Percentiles rank a stretch among this genome's conserved stretches.
Conservation (phyloP, 1,140 invertebrate genomes). For the Drosophila pruinosa region DNA sequence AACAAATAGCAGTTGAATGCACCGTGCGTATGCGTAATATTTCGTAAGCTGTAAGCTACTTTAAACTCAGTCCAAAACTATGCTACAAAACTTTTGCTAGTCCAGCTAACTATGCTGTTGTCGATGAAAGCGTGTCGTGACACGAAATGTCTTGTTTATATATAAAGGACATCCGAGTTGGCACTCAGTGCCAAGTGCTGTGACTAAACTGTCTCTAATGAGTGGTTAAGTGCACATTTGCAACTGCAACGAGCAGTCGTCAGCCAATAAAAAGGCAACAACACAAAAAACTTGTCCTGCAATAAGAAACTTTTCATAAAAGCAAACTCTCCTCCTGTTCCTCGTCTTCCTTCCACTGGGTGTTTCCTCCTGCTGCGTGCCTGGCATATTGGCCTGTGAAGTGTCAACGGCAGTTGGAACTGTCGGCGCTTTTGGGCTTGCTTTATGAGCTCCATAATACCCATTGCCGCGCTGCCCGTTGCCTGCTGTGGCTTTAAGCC, state of each 20-base stretch:
- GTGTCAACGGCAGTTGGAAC: slow-evolving; percentile 74
- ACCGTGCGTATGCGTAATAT: slow-evolving; percentile 48
- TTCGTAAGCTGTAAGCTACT: slow-evolving; percentile 54
- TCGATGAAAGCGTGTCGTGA: background rate
- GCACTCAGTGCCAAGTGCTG: background rate
- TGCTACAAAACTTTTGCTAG: background rate
- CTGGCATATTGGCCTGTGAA: slow-evolving; percentile 73
- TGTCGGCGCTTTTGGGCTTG: slow-evolving; percentile 55
- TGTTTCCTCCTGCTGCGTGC: slow-evolving; percentile 46
- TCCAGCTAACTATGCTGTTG: background rate
- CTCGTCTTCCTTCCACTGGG: background rate
- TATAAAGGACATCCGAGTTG: background rate
- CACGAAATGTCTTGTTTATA: background rate
- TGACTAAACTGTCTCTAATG: slow-evolving; percentile 48
- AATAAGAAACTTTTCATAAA: slow-evolving; percentile 69
- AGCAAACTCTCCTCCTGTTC: background rate
- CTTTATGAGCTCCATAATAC: slow-evolving; percentile 53
- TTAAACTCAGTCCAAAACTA: background rate
- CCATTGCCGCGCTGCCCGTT: background rate
- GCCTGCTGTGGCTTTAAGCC: slow-evolving; percentile 45
- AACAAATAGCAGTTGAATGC: background rate
- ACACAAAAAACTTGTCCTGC: slow-evolving; percentile 49
- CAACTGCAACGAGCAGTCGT: slow-evolving; percentile 31
- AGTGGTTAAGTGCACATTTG: slow-evolving; percentile 71
- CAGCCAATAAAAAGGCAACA: slow-evolving; percentile 56